Evolutionary conservation across 2,113 vertebrate species (phyloP).

Genomic region (Seriola dumerili): DNA sequence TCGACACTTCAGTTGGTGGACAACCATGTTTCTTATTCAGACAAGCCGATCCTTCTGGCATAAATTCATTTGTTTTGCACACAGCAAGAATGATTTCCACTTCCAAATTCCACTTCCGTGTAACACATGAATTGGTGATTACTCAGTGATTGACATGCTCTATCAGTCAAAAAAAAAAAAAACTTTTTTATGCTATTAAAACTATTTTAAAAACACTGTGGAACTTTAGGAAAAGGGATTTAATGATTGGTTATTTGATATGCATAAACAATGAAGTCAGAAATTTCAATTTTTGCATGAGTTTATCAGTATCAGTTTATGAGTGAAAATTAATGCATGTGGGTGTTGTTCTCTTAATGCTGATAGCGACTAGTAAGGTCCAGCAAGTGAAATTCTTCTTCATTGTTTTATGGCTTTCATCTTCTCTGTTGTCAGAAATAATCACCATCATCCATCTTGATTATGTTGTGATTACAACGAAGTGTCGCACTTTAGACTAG

Average conservation of each 20-base stretch:
- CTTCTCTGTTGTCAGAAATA: not conserved
- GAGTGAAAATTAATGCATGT: not conserved
- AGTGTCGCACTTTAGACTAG: not conserved
- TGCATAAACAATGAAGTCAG: not conserved
- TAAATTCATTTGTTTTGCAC: not conserved
- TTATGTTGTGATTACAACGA: not conserved
- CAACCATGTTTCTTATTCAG: not conserved
- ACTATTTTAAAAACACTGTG: not conserved
- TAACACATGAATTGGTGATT: not conserved
- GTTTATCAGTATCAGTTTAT: not conserved
- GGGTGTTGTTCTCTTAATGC: not conserved
- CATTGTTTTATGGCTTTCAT: not conserved
- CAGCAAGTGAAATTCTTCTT: conserved; percentile 9
- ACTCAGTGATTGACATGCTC: not conserved
- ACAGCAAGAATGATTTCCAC: not conserved
- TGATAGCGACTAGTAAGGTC: not conserved
- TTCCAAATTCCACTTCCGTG: conserved; percentile 2
- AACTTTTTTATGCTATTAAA: not conserved
- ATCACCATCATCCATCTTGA: conserved; percentile 10
- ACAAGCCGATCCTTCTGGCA: not conserved
- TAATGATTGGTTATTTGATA: not conserved
- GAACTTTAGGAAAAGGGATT: not conserved
- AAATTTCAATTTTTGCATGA: not conserved
- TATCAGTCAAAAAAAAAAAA: not conserved
- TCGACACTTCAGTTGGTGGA: not conserved